A percentile compares a stretch with the other conserved stretches of the same genome.
phyloP scores from a whole-genome alignment of 2,113 vertebrate genomes.

The Dolichotis patagonum region DNA sequence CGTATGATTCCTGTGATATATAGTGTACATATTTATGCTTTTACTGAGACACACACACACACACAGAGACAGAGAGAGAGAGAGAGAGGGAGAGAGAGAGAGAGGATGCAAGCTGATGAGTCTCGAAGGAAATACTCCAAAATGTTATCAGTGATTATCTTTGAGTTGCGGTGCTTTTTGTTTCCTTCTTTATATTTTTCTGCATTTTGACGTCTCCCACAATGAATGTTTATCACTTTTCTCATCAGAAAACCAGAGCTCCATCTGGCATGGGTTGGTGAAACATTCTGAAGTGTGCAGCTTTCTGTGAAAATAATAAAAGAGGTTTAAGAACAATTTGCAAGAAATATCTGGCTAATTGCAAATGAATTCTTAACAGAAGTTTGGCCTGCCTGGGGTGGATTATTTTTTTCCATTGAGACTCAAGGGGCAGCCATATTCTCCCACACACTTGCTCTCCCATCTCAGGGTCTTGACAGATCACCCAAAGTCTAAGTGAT shows the following conservation, averaged over 20 bases:
- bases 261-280: conserved; percentile 49
- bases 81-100: conserved; percentile 20
- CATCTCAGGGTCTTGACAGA: not conserved
- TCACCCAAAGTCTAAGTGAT: not conserved
- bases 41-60: not conserved
- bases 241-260: conserved; percentile 75
- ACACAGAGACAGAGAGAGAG: not conserved
- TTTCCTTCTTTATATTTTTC: conserved; percentile 81
- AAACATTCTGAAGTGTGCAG: conserved; percentile 47
- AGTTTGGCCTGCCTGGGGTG: not conserved
- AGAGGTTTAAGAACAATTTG: conserved; percentile 43
- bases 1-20: not conserved
- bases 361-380: conserved; percentile 49
- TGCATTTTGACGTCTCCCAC: conserved; percentile 80
- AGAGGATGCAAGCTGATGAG: conserved; percentile 36
- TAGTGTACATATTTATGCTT: conserved; percentile 22
- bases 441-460: not conserved
- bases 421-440: not conserved
- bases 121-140: conserved; percentile 80
- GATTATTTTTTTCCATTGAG: conserved; percentile 9
- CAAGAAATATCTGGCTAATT: conserved; percentile 47
- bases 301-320: conserved; percentile 58
- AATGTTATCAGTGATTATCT: conserved; percentile 81
- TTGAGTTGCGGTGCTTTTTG: conserved; percentile 73
- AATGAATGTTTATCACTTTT: conserved; percentile 76